Conservation (phyloP, 2,113 vertebrate species). For the Burhinus oedicnemus region DNA sequence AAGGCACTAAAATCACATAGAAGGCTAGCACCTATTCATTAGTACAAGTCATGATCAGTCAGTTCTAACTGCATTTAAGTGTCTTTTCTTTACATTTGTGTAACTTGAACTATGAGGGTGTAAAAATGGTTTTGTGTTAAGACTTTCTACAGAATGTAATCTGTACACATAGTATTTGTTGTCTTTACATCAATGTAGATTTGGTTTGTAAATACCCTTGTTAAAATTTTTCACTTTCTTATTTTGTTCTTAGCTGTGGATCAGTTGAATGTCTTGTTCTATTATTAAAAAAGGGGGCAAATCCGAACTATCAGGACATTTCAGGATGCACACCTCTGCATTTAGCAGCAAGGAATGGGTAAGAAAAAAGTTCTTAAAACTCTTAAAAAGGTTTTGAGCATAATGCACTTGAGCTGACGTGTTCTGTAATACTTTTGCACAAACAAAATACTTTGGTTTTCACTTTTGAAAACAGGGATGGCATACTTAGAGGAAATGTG, state of each 20-base stretch:
- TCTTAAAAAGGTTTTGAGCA: neutral
- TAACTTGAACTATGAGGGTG: neutral
- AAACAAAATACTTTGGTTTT: neutral
- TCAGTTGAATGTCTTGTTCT: slow-evolving; percentile 96
- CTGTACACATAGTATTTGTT: neutral
- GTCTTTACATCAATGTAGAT: neutral
- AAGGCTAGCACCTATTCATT: neutral
- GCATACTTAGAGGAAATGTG: fast-evolving
- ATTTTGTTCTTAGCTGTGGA: slow-evolving; percentile 85
- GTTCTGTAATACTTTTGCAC: neutral
- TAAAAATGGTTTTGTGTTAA: neutral
- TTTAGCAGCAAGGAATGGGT: slow-evolving; percentile 97
- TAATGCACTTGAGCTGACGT: neutral
- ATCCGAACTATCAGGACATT: slow-evolving; percentile 99
- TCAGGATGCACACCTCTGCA: slow-evolving; percentile 98
- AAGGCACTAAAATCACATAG: neutral
- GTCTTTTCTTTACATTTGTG: neutral
- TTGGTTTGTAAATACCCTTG: neutral
- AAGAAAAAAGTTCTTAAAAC: slow-evolving; percentile 34
- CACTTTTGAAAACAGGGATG: neutral
- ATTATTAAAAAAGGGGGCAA: slow-evolving; percentile 93
- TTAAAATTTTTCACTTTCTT: neutral
- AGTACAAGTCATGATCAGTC: neutral
- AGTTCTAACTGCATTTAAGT: neutral
- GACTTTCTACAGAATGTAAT: neutral